Percentiles rank a stretch among this genome's conserved stretches.
Evolutionary conservation across 2,888 invertebrate genomes (phyloP).

Genomic region (Trichogramma dendrolimi): DNA sequence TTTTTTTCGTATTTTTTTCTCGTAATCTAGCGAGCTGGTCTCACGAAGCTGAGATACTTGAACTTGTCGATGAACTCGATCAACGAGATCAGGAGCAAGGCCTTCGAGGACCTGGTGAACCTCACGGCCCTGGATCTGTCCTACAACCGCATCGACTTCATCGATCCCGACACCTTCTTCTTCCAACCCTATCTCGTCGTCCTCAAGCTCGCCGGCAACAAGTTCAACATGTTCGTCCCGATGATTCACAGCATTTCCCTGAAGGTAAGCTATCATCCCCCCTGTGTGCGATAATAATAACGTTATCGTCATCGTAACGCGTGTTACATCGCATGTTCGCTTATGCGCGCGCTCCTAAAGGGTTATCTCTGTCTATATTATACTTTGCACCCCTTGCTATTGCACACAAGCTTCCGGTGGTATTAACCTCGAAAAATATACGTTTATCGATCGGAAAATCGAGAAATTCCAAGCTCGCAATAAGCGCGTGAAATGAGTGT

Average conservation of each 20-base stretch:
- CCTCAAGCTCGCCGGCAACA: slow-evolving; percentile 45
- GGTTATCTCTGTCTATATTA: too few relatives aligned
- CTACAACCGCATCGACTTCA: slow-evolving; percentile 49
- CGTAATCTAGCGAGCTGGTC: slow-evolving; percentile 40
- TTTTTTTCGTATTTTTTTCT: background rate
- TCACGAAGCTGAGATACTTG: slow-evolving; percentile 47
- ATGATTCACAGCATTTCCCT: slow-evolving; percentile 38
- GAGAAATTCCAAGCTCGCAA: too few relatives aligned
- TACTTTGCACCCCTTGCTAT: too few relatives aligned
- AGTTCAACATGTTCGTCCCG: slow-evolving; percentile 43
- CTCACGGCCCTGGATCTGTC: slow-evolving; percentile 54
- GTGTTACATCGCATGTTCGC: too few relatives aligned
- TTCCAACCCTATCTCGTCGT: slow-evolving; percentile 41
- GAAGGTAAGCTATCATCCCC: slow-evolving; percentile 34
- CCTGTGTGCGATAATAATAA: too few relatives aligned
- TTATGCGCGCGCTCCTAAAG: too few relatives aligned
- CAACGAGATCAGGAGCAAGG: slow-evolving; percentile 48
- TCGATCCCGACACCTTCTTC: slow-evolving; percentile 51
- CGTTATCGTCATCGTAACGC: too few relatives aligned
- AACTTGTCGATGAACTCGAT: slow-evolving; percentile 53
- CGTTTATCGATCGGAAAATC: too few relatives aligned
- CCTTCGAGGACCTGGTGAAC: slow-evolving; percentile 52
- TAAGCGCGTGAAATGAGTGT: too few relatives aligned
- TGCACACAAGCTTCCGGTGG: too few relatives aligned
- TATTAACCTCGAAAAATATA: too few relatives aligned